phyloP scores from a whole-genome alignment of 2,113 vertebrate genomes.

The Cyprinodon variegatus region DNA sequence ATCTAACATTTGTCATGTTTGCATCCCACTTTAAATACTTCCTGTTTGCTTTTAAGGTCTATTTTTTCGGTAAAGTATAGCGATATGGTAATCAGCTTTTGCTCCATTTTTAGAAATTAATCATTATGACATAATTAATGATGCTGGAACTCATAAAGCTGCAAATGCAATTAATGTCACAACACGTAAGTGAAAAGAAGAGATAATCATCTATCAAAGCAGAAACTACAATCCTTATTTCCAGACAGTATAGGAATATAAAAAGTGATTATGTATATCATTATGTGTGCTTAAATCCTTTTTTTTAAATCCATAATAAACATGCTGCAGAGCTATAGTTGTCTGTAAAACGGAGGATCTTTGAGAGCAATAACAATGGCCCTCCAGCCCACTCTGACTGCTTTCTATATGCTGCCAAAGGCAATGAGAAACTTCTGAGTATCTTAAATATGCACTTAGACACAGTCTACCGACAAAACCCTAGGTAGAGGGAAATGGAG shows the following conservation, averaged over 20 bases:
- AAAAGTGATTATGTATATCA: conserved; percentile 11
- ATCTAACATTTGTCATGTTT: neutral
- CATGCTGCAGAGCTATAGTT: conserved; percentile 6
- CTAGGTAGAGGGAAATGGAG: conserved; percentile 39
- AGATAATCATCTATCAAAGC: conserved; percentile 4
- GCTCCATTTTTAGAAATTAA: conserved; percentile 28
- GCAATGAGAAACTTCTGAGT: conserved; percentile 55
- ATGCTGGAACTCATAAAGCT: conserved; percentile 9
- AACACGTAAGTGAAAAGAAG: conserved; percentile 5
- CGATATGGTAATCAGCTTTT: neutral
- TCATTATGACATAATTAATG: conserved; percentile 10
- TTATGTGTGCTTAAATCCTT: neutral
- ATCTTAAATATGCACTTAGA: conserved; percentile 67
- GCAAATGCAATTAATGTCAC: conserved; percentile 11
- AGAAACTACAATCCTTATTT: neutral
- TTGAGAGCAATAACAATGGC: conserved; percentile 26
- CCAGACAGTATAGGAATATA: neutral
- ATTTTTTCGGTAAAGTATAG: conserved; percentile 7
- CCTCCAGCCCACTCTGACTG: conserved; percentile 27
- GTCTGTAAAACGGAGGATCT: conserved; percentile 35
- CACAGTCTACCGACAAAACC: conserved; percentile 54
- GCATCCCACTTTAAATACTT: conserved; percentile 5
- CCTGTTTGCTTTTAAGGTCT: conserved; percentile 5
- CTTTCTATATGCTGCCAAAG: conserved; percentile 38
- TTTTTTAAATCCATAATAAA: neutral